Conservation (phyloP, 2,113 vertebrate genomes). For the Boulengeromyrus knoepffleri region DNA sequence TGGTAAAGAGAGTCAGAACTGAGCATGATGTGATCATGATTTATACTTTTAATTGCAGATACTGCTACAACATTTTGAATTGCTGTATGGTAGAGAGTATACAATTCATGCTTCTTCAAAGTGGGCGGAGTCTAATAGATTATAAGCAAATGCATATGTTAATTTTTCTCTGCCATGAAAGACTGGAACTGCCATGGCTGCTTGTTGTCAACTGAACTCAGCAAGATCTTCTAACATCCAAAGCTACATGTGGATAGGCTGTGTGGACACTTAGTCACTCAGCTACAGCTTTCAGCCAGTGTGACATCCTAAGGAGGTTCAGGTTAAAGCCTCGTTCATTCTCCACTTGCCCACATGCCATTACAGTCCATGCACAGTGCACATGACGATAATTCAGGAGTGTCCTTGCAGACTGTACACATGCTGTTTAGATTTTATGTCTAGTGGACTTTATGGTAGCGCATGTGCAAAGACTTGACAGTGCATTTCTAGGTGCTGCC, state of each 20-base stretch:
- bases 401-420: neutral
- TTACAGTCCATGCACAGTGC: neutral
- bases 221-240: neutral
- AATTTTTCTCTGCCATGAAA: neutral
- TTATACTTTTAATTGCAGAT: neutral
- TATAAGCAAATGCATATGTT: neutral
- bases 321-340: neutral
- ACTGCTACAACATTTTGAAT: neutral
- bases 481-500: neutral
- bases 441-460: neutral
- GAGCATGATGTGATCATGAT: neutral
- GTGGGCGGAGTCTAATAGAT: neutral
- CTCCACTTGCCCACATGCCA: neutral
- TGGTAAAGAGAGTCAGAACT: neutral
- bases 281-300: neutral
- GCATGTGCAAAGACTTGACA: neutral
- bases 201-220: neutral
- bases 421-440: neutral
- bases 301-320: neutral
- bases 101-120: neutral
- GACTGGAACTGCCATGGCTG: neutral
- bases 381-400: neutral
- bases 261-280: neutral
- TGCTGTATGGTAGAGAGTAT: neutral
- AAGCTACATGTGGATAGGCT: neutral